Base-by-base conservation (phyloP, 1,140 invertebrate genomes). In the Plectrocnemia conspersa region DNA sequence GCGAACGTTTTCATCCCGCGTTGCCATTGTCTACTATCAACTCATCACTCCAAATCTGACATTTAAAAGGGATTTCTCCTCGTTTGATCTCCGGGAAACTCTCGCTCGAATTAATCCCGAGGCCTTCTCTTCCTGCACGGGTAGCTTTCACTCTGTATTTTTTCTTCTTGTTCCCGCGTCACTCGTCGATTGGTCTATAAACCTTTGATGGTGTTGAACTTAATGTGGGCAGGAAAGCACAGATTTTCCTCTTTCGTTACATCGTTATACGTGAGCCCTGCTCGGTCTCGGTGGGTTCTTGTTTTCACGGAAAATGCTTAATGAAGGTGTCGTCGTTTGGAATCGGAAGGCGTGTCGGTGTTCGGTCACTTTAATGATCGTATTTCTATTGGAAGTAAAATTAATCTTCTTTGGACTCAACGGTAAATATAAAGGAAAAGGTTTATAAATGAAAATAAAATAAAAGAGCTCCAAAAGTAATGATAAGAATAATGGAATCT, bases 251-350 rank as follows among this genome's bases (percentile, higher is more conserved):
- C 18, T 15, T 9, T 38, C 35, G 35, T 38, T 7, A 38, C 35
- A 38, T 38, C 35, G 18, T 38, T 38, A 38, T 38, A 13, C 35
- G 6, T 38, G 13, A 5, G 6, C 10, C 18, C 35, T 38, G 35
- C 7, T 9, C 13, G 10, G 5, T 38, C 35, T 38, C n/a, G n/a
- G n/a, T n/a, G n/a, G n/a, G n/a, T 38, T 38, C 35, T 38, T 7
- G 35, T 38, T 38, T 38, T 38, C 15, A n/a, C n/a, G 10, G 35
- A 15, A 38, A 38, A 16, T 38, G 35, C 35, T 38, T 38, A 38
- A 38, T 38, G 35, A 38, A 38, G 35, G 35, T 38, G 35, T 38
- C 35, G 35, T 15, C 35, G 18, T 15, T 38, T 7, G 35, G 35
- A 38, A 38, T 9, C 35, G 35, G 35, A 38, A 38, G 35, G 35